Evolutionary conservation across 2,113 vertebrate genomes (phyloP), one percentile per base, ranked within the genome.

Genomic region (Triplophysa dalaica): DNA sequence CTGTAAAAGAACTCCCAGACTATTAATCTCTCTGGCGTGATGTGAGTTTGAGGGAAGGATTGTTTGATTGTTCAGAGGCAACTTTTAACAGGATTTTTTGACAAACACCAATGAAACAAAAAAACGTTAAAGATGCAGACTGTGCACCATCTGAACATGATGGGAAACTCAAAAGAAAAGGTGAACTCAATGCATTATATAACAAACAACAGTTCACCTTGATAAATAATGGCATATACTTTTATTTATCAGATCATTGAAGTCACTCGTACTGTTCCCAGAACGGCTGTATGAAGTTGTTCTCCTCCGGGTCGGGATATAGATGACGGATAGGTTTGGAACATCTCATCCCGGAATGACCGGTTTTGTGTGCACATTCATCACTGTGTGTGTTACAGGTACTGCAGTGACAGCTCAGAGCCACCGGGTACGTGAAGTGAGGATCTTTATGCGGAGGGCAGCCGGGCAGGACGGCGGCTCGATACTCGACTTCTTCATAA

Each of bases 361-460:
- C 61, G 75, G 87, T 86, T 78, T 96, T 95, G 0, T 94, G 93
- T 22, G 93, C 82, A 22, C 97, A 99, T 78, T 98, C 96, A n/a
- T 92, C 91, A 2, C 92, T 95, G 82, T 94, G 94, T 0, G 96
- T 96, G 73, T 94, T 92, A 86, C 98, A 99, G 86, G 92, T 93
- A 22, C 93, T 91, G 77, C 98, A 99, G 85, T 93, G 94, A 91
- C 97, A 99, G 90, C 93, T 95, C 17, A 95, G 5, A 9, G 98
- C 97, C 76, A 95, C 93, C 0, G 97, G 97, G 85, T 96, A 99
- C 75, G 93, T 95, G 82, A 95, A 96, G 72, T 93, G 90, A 2
- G 96, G 91, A 85, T 90, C 56, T 68, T 91, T 84, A 43, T 94
- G 85, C 3, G 45, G 69, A 8, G 92, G 92, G 24, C 98, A 99